phyloP scores from a whole-genome alignment of 2,113 vertebrate genomes.

The Tetrax tetrax region DNA sequence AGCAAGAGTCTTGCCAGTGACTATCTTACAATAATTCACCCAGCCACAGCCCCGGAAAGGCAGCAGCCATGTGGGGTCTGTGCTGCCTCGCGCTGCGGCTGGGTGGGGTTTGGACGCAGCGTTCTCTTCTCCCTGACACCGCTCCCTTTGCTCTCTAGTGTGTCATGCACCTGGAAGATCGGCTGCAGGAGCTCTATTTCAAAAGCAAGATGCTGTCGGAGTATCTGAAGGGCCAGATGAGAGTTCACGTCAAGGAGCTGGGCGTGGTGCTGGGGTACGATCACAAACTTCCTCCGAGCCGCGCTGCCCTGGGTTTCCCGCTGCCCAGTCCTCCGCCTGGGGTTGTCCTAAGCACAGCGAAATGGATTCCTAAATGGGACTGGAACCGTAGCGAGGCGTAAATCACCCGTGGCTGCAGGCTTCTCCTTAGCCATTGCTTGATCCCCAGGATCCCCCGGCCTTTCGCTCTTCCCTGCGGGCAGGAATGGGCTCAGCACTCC shows the following conservation, averaged over 20 bases:
- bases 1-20: neutral
- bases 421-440: neutral
- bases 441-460: neutral
- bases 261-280: conserved; percentile 94
- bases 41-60: neutral
- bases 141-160: conserved; percentile 77
- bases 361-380: neutral
- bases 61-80: neutral
- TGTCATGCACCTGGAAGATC: conserved; percentile 97
- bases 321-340: neutral
- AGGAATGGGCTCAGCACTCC: neutral
- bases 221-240: conserved; percentile 95
- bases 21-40: neutral
- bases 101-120: neutral
- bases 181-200: conserved; percentile 97
- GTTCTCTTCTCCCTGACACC: conserved; percentile 11
- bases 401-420: neutral
- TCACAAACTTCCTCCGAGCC: neutral
- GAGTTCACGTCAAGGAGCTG: conserved; percentile 97
- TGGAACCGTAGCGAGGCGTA: neutral
- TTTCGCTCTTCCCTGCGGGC: neutral
- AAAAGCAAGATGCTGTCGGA: conserved; percentile 98
- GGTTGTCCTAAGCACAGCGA: neutral
- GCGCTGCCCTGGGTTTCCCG: neutral
- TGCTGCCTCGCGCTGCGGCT: neutral